phyloP scores from a whole-genome alignment of 2,888 invertebrate species.

The Sinopyrophorus schimmeli region DNA sequence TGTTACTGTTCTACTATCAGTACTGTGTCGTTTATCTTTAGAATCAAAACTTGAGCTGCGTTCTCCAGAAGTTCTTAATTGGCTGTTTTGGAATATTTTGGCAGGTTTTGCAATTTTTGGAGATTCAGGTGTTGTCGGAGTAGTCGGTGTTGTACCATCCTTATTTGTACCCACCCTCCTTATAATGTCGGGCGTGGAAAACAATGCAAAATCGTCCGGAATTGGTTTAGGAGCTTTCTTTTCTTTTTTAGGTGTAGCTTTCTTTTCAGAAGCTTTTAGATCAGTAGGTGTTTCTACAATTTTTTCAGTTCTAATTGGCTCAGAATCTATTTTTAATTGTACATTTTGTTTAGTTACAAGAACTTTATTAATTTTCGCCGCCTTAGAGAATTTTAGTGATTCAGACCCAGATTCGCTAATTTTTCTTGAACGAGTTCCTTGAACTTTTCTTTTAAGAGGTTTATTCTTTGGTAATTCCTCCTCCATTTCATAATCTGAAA shows the following conservation, averaged over 20 bases:
- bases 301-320: constrained; percentile 36
- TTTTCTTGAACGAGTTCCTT: constrained; percentile 37
- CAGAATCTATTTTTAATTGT: constrained; percentile 22
- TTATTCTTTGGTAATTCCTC: constrained; percentile 42
- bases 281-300: constrained; percentile 25
- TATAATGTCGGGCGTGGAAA: constrained; percentile 79
- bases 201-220: constrained; percentile 69
- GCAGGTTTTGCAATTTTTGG: constrained; percentile 43
- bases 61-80: constrained; percentile 45
- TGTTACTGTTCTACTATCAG: constrained; percentile 40
- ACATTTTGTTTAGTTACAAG: constrained; percentile 11
- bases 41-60: constrained; percentile 32
- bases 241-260: constrained; percentile 50
- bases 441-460: constrained; percentile 38
- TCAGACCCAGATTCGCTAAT: constrained; percentile 20
- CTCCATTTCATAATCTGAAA: constrained; percentile 57
- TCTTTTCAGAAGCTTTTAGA: constrained; percentile 39
- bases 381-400: constrained; percentile 11
- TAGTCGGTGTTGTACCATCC: constrained; percentile 41
- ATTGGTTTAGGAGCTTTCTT: constrained; percentile 58
- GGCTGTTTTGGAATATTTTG: constrained; percentile 49
- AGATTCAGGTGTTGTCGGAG: constrained; percentile 33
- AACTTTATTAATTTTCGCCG: constrained; percentile 14
- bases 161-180: constrained; percentile 61
- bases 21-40: constrained; percentile 42